Base-by-base conservation (phyloP, 2,113 vertebrate genomes). In the Oryzias javanicus region DNA sequence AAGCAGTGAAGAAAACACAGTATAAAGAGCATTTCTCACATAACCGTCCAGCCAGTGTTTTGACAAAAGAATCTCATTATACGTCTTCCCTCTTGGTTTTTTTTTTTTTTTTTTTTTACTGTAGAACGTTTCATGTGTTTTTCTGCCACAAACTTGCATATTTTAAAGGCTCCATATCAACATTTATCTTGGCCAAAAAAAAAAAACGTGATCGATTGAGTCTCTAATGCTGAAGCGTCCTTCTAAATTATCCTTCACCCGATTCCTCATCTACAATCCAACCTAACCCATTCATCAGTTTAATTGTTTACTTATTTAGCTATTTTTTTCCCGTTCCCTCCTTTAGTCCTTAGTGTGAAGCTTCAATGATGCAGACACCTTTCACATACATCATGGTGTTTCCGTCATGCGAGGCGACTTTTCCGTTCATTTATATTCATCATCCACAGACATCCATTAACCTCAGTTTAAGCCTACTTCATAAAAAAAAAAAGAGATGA, bases 341-440 rank as follows among this genome's bases (percentile, higher is more conserved):
- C 35, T 42, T 35, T 72, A 15, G 41, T 41, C 67, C 52, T 63
- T 40, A 13, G n/a, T 45, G 0, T 54, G 60, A 53, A 55, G 18
- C 49, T 68, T 58, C 5, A 2, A 64, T 56, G 51, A 54, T 60
- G 62, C 81, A 86, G 81, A 78, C 78, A 79, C 72, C 63, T 10
- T n/a, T 64, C 42, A 42, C 45, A 72, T 55, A 49, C 49, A 50
- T 46, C n/a, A 15, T 44, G 6, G 6, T 41, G 18, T 22, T 42
- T 42, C 40, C 35, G 6, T 54, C 52, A 54, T 41, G 14, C 4
- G 6, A 24, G 40, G 24, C 16, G 42, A 12, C 42, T n/a, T 45
- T 25, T 35, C 24, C 18, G 16, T 1, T 42, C 6, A 22, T 41
- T 42, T 17, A 7, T 17, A 58, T 47, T 29, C 12, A 29, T 46